Evolutionary conservation across 2,888 invertebrate species (phyloP).

Genomic region (Dynastes hyllus): DNA sequence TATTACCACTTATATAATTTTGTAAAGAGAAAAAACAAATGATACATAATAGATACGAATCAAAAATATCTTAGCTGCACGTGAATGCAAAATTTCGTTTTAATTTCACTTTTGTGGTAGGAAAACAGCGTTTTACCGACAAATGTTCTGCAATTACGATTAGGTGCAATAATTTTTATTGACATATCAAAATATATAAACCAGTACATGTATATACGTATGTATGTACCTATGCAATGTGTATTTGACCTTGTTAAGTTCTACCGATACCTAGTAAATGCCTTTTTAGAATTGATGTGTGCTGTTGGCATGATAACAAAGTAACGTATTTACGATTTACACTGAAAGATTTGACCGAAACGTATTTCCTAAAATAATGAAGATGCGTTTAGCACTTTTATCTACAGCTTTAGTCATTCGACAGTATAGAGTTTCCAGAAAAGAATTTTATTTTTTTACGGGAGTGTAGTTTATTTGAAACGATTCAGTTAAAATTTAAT

Average conservation of each 20-base stretch:
- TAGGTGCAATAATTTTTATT: neutral
- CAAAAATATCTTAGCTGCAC: neutral
- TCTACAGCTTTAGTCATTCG: too few species aligned
- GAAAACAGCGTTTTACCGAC: neutral
- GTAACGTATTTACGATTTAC: neutral
- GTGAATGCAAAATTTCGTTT: slow-evolving; percentile 19
- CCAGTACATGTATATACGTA: neutral
- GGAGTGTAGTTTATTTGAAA: too few species aligned
- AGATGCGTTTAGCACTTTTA: too few species aligned
- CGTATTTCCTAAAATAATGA: neutral
- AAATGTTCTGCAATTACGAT: neutral
- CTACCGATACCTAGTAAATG: slow-evolving; percentile 1
- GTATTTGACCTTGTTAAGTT: neutral
- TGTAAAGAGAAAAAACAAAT: neutral
- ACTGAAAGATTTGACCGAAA: neutral
- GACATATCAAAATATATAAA: neutral
- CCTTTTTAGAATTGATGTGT: neutral
- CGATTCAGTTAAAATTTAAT: too few species aligned
- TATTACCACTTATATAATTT: too few species aligned
- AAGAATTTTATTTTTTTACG: too few species aligned
- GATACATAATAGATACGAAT: neutral
- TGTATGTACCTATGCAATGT: neutral
- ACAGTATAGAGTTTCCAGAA: too few species aligned
- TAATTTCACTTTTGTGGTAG: slow-evolving; percentile 14
- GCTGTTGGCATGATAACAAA: neutral